phyloP scores from a whole-genome alignment of 2,113 vertebrate genomes.

The Coreoperca whiteheadi region DNA sequence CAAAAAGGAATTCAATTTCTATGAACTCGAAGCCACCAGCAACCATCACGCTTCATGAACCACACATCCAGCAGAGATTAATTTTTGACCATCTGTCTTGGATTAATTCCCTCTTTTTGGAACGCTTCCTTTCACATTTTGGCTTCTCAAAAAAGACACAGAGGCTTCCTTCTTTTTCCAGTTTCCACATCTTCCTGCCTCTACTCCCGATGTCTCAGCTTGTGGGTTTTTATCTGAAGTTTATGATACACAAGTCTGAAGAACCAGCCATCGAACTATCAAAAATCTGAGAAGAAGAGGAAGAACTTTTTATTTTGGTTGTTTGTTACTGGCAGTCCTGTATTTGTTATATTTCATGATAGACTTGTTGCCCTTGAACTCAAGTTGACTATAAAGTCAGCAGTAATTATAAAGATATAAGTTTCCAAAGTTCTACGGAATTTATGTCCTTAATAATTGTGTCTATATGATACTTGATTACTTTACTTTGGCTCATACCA shows the following conservation, averaged over 20 bases:
- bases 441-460: neutral
- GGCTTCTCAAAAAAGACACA: neutral
- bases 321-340: neutral
- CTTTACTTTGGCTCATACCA: neutral
- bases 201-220: neutral
- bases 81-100: too few species aligned
- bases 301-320: neutral
- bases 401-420: neutral
- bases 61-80: neutral
- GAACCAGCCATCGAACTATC: neutral
- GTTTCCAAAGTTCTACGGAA: neutral
- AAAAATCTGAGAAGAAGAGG: neutral
- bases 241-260: neutral
- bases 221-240: neutral
- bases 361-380: neutral
- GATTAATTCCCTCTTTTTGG: neutral
- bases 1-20: neutral
- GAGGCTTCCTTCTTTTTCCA: neutral
- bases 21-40: neutral
- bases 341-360: neutral
- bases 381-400: neutral
- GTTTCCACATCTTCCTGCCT: neutral
- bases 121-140: neutral
- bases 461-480: neutral
- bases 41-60: neutral